Evolutionary conservation across 1,140 invertebrate genomes (phyloP).

Genomic region (Cherax quadricarinatus): DNA sequence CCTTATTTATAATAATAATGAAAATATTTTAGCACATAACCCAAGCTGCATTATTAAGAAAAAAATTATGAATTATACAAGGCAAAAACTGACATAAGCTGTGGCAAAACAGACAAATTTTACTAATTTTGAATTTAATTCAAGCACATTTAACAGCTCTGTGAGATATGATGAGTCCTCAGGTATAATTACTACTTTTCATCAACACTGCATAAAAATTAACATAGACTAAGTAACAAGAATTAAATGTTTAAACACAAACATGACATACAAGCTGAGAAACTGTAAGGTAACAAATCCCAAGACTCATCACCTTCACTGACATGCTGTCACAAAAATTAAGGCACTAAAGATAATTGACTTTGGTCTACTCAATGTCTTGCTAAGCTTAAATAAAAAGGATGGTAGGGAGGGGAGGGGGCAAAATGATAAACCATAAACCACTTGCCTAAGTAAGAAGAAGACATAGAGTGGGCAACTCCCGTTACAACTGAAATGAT

Average conservation of each 20-base stretch:
- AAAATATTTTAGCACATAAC: no score
- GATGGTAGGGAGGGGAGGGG: neutral
- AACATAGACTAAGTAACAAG: no score
- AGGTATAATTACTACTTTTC: no score
- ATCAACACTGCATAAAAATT: no score
- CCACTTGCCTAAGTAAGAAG: conserved; percentile 71
- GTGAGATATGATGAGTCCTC: neutral
- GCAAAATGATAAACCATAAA: conserved; percentile 67
- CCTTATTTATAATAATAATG: neutral
- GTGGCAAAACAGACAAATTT: neutral
- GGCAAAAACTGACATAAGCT: neutral
- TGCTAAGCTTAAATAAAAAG: neutral
- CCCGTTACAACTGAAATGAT: conserved; percentile 72
- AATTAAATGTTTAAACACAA: no score
- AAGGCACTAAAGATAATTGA: conserved; percentile 11
- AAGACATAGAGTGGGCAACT: conserved; percentile 66
- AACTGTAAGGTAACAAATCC: neutral
- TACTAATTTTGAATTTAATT: neutral
- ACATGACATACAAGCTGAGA: no score
- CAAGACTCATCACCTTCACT: neutral
- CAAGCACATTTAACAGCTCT: neutral
- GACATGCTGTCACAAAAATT: neutral
- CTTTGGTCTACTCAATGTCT: conserved; percentile 22
- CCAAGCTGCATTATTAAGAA: no score
- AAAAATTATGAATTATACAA: no score